These are phyloP conservation scores for Noctuana brunneofusca DNA, from an alignment of 2,888 invertebrate species.

Conservation along the genomic window DNA sequence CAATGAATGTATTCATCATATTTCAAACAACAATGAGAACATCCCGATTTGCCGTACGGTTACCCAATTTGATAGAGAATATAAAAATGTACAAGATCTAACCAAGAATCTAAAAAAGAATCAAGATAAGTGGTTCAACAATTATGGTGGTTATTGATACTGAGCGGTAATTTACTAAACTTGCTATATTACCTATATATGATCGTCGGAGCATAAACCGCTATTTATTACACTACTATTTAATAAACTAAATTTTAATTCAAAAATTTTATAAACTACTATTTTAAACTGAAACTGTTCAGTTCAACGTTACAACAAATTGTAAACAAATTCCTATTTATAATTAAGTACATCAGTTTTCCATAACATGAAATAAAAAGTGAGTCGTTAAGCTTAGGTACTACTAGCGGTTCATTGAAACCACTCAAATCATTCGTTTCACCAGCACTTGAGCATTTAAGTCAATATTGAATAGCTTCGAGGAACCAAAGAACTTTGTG, in stretches of 20 bases:
- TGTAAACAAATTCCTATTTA: neutral
- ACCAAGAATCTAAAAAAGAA: neutral
- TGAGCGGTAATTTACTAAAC: too few relatives aligned
- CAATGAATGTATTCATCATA: constrained; percentile 68
- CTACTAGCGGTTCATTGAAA: constrained; percentile 1
- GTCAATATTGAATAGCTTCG: constrained; percentile 29
- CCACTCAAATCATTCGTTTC: constrained; percentile 14
- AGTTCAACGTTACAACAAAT: too few relatives aligned
- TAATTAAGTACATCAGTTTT: neutral
- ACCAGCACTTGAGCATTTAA: constrained; percentile 6
- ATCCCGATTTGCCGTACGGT: constrained; percentile 55
- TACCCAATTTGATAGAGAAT: constrained; percentile 48
- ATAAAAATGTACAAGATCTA: constrained; percentile 21
- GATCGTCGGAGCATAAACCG: too few relatives aligned
- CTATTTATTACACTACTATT: too few relatives aligned
- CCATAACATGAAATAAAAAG: neutral
- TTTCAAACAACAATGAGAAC: constrained; percentile 63
- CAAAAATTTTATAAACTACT: too few relatives aligned
- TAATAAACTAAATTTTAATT: too few relatives aligned
- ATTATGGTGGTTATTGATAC: neutral
- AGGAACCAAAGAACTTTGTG: constrained; percentile 20
- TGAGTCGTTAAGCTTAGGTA: neutral
- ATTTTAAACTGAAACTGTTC: too few relatives aligned
- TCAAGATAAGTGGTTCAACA: neutral
- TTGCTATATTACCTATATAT: too few relatives aligned